A percentile compares a stretch with the other conserved stretches of the same genome.
These are phyloP conservation scores for Megaceryle torquata DNA, from an alignment of 2,113 vertebrate species.

Conservation along the genomic window DNA sequence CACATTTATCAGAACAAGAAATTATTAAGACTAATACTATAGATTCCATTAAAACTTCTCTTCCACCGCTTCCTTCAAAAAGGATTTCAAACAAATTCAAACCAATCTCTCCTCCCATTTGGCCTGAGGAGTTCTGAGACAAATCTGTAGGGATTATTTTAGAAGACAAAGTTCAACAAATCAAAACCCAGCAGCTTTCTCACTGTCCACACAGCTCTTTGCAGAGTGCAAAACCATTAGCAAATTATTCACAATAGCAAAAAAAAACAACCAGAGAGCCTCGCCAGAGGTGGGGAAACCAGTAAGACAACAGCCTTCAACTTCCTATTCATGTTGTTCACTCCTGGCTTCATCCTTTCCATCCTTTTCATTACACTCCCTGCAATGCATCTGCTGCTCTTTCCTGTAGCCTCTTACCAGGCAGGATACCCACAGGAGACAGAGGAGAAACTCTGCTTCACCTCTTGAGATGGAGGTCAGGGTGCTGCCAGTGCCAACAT, in stretches of 20 bases:
- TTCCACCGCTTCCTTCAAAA: not conserved
- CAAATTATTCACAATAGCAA: not conserved
- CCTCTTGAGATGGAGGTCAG: not conserved
- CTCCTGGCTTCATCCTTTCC: not conserved
- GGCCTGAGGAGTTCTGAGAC: not conserved
- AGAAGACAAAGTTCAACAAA: not conserved
- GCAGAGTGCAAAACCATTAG: not conserved
- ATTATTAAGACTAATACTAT: not conserved
- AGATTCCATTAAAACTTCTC: not conserved
- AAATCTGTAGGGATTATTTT: not conserved
- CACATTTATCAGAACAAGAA: not conserved
- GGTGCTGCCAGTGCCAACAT: not conserved
- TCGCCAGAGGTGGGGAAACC: not conserved
- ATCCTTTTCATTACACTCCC: not conserved
- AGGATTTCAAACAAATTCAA: not conserved
- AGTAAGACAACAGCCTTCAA: not conserved
- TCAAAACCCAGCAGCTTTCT: not conserved
- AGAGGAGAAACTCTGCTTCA: not conserved
- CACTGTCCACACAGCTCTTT: rapidly evolving
- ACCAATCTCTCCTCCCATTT: not conserved
- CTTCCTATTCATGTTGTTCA: not conserved
- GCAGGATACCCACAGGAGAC: not conserved
- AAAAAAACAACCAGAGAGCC: not conserved
- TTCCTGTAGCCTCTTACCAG: not conserved
- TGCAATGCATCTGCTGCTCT: not conserved